Percentiles rank a stretch among this genome's conserved stretches.
phyloP scores from a whole-genome alignment of 1,140 invertebrate species.

The Leptopilina clavipes region DNA sequence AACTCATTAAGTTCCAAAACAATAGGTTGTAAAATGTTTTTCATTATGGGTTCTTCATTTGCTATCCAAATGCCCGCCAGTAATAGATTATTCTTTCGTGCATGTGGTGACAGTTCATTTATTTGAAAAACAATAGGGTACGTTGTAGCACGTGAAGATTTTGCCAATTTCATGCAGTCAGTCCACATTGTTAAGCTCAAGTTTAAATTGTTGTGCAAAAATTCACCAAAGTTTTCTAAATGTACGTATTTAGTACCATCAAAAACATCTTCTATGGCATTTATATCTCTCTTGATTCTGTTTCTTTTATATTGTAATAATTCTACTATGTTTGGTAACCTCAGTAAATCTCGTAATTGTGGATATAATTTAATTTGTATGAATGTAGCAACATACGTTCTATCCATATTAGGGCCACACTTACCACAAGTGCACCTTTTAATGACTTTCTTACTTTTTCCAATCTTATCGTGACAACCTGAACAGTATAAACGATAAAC shows the following conservation, averaged over 20 bases:
- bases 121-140: conserved; percentile 42
- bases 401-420: not conserved
- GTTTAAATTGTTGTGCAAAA: conserved; percentile 33
- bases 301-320: not conserved
- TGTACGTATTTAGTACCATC: conserved; percentile 37
- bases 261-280: not conserved
- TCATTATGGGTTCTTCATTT: too few species aligned
- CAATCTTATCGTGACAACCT: conserved; percentile 29
- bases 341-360: not conserved
- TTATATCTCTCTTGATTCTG: not conserved
- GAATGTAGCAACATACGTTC: not conserved
- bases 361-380: not conserved
- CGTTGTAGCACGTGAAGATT: conserved; percentile 25
- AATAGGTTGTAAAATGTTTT: conserved; percentile 41
- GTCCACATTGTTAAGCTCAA: conserved; percentile 1
- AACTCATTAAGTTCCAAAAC: conserved; percentile 9
- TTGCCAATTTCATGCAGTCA: conserved; percentile 34
- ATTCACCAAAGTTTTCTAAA: conserved; percentile 36
- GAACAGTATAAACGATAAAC: not conserved
- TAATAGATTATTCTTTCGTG: too few species aligned
- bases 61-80: too few species aligned
- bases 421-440: not conserved
- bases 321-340: not conserved
- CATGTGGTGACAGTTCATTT: conserved; percentile 43
- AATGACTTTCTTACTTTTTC: not conserved